phyloP scores from a whole-genome alignment of 2,113 vertebrate genomes.

The Paradoxurus hermaphroditus region DNA sequence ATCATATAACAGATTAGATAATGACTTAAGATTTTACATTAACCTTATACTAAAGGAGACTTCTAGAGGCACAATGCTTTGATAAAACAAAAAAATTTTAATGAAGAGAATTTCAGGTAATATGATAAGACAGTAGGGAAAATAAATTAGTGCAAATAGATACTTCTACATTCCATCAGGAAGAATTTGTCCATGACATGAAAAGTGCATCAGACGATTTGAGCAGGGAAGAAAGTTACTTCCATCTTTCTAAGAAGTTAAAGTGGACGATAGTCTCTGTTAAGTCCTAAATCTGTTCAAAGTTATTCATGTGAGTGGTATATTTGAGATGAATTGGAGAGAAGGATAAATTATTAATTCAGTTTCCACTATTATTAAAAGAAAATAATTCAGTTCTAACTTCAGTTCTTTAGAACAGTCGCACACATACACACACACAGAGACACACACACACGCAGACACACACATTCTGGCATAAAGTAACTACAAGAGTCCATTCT shows the following conservation, averaged over 20 bases:
- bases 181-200: neutral
- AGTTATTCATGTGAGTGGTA: constrained; percentile 39
- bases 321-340: neutral
- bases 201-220: constrained; percentile 52
- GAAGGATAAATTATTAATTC: constrained; percentile 33
- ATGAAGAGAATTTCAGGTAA: constrained; percentile 43
- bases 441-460: neutral
- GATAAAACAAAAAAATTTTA: constrained; percentile 27
- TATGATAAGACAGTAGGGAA: neutral
- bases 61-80: neutral
- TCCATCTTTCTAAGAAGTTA: constrained; percentile 34
- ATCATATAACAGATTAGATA: constrained; percentile 27
- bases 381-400: neutral
- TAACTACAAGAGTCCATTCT: neutral
- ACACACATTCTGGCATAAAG: neutral
- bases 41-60: neutral
- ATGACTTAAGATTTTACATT: constrained; percentile 47
- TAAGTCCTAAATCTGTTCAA: constrained; percentile 42
- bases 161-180: neutral
- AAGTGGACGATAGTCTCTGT: neutral
- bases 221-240: neutral
- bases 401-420: neutral
- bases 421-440: neutral
- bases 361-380: constrained; percentile 5
- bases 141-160: neutral